Percentiles rank a stretch among this genome's conserved stretches.
Conservation (phyloP, 2,113 vertebrate species). For the Andinoacara biseriatus region DNA sequence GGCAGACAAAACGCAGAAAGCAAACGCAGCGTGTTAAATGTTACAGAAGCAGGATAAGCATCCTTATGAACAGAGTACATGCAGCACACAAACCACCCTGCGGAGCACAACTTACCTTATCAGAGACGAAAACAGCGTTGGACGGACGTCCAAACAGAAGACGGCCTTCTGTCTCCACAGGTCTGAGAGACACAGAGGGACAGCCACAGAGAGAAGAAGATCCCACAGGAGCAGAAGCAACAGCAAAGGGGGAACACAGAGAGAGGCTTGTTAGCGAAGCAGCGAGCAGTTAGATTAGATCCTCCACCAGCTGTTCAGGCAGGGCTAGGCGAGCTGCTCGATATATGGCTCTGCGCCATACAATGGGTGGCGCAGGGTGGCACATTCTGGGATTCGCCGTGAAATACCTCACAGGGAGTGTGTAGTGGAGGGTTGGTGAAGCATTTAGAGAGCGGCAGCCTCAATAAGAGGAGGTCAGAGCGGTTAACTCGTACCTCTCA, state of each 20-base stretch:
- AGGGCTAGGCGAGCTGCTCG: conserved; percentile 6
- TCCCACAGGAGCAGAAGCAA: conserved; percentile 23
- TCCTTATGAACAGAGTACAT: background rate
- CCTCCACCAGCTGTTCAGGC: conserved; percentile 1
- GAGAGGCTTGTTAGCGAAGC: conserved; percentile 56
- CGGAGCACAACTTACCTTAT: conserved; percentile 62
- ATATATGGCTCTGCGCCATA: conserved; percentile 51
- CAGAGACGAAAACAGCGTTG: conserved; percentile 59
- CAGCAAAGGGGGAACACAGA: conserved; percentile 38
- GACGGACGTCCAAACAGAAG: conserved; percentile 69
- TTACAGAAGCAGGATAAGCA: background rate
- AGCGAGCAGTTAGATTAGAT: conserved; percentile 35
- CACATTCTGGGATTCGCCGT: conserved; percentile 70
- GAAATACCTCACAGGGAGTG: conserved; percentile 75
- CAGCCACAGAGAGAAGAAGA: conserved; percentile 7
- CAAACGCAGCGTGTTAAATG: background rate
- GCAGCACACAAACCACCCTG: background rate
- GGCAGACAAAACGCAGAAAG: background rate
- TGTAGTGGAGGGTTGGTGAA: conserved; percentile 49
- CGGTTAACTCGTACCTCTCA: conserved; percentile 47
- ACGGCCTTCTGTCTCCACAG: conserved; percentile 32
- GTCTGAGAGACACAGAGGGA: conserved; percentile 35
- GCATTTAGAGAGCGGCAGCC: conserved; percentile 23
- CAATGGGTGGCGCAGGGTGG: conserved; percentile 52
- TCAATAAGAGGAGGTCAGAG: conserved; percentile 35